Base-by-base conservation (phyloP, 2,113 vertebrate species). In the Alosa alosa region DNA sequence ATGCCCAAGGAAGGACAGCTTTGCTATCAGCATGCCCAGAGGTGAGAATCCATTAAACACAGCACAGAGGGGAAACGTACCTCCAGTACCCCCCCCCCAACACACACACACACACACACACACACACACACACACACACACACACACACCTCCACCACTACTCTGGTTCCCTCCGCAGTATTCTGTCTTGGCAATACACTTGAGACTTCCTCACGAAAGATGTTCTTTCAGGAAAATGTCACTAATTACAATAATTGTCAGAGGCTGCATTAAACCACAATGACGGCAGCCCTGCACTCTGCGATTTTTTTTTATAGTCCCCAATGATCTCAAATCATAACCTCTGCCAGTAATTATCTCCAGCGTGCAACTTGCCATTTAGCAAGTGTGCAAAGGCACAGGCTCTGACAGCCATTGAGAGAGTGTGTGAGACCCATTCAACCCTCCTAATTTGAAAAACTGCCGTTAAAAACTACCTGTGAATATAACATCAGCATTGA, bases 21-120 rank as follows among this genome's bases (percentile, higher is more conserved):
- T 78, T 78, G 72, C 72, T 78, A 78, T 78, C 72, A 78, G 72
- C 72, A 15, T 11, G 11, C 72, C 72, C 72, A 78, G 72, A 78
- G 72, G 72, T 78, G 72, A 78, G 72, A 78, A 78, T 78, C 31
- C 72, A 78, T 39, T 78, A 78, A 78, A 78, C 72, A 39, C 1
- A 11, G n/a, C 9, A 68, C 64, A 68, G 64, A 68, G 64, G n/a
- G 7, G 64, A 68, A n/a, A 25, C n/a, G 10, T 13, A 68, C 64
- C 64, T 25, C 7, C n/a, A n/a, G 20, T 10, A 0, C 60, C 5
- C 9, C 22, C n/a, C n/a, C n/a, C n/a, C n/a, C n/a, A n/a, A n/a
- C n/a, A n/a, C n/a, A n/a, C n/a, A n/a, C n/a, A n/a, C n/a, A n/a
- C n/a, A n/a, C n/a, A n/a, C n/a, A n/a, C n/a, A n/a, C n/a, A n/a